Evolutionary conservation across 2,113 vertebrate genomes (phyloP), one percentile per base, ranked within the genome.

Genomic region (Onychostoma macrolepis): DNA sequence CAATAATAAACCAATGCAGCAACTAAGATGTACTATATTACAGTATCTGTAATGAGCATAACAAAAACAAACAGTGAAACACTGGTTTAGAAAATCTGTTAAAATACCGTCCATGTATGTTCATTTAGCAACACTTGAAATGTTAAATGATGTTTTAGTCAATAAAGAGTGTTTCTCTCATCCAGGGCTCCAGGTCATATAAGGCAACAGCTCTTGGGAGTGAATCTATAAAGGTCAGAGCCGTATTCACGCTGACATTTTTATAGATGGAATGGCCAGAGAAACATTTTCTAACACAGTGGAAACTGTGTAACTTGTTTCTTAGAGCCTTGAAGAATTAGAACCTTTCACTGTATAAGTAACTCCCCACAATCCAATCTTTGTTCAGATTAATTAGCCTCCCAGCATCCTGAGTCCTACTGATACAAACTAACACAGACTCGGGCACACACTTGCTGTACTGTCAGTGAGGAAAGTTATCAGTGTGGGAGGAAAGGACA

Each of bases 401-500:
- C 43, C 6, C 19, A 33, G 61, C n/a, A 17, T 38, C 78, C 56
- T 12, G 80, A 45, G 26, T 36, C 81, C n/a, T 65, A 76, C 56
- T 9, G 45, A 85, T 43, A 83, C 48, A 83, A n/a, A 78, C 56
- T 24, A 26, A 17, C 72, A 58, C 84, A 69, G 61, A 77, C 69
- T 50, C 45, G 63, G 28, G 80, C 41, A 53, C 72, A 79, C 48
- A 87, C 41, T 56, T 36, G 86, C 91, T 3, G 76, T 53, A 30
- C 76, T 90, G 89, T 90, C 89, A 88, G 67, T 13, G 86, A 90
- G 89, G 88, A 93, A 90, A 86, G 90, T 89, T 91, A 92, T 93
- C 91, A 89, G 91, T 90, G 71, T 90, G 71, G 86, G 90, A 89
- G 92, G 91, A 90, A 87, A 92, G 91, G 91, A 89, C 90, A 89